These are phyloP conservation scores for Camelus dromedarius DNA, from an alignment of 2,113 vertebrate genomes.

Conservation along the genomic window DNA sequence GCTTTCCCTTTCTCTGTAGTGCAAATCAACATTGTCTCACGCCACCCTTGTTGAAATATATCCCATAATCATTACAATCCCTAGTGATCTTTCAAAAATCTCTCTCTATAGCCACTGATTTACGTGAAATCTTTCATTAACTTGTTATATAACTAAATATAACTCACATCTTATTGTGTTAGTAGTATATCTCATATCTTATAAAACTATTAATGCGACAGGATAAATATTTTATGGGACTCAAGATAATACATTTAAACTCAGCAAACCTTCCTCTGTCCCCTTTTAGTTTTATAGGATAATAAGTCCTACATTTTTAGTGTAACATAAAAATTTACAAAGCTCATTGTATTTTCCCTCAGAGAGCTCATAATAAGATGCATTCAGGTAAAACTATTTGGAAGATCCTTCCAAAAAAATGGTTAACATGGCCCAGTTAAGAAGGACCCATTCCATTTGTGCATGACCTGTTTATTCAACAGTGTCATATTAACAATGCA, in stretches of 20 bases:
- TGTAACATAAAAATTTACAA: conserved; percentile 13
- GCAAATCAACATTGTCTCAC: neutral
- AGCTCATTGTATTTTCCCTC: neutral
- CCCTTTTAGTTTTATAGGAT: neutral
- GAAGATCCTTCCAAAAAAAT: neutral
- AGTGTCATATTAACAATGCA: conserved; percentile 69
- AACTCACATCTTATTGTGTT: neutral
- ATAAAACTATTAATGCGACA: neutral
- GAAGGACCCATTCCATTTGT: conserved; percentile 36
- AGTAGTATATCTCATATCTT: neutral
- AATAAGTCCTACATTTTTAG: neutral
- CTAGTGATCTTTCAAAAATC: neutral
- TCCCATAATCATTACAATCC: neutral
- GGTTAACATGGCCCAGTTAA: conserved; percentile 20
- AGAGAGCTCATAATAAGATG: neutral
- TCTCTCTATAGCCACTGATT: neutral
- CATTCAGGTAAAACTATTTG: conserved; percentile 14
- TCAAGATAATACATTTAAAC: neutral
- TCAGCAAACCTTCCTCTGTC: neutral
- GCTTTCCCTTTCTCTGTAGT: neutral
- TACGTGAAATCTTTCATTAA: conserved; percentile 30
- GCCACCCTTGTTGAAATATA: neutral
- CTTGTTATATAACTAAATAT: neutral
- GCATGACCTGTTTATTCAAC: conserved; percentile 65
- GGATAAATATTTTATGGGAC: neutral